These are phyloP conservation scores for Pterostichus niger DNA, from an alignment of 2,888 invertebrate genomes.

Conservation along the genomic window DNA sequence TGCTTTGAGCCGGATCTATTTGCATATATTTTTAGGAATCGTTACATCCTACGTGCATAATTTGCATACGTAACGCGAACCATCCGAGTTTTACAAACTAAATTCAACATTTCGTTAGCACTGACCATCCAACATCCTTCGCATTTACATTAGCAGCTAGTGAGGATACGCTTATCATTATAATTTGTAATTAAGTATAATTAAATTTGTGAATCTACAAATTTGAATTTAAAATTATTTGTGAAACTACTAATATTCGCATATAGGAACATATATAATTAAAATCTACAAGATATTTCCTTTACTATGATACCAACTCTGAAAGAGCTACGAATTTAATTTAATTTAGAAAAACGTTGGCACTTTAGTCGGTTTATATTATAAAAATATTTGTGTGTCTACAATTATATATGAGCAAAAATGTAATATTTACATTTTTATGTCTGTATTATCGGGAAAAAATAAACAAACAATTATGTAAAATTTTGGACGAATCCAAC, in stretches of 20 bases:
- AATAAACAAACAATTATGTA: too few species aligned
- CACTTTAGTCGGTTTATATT: too few species aligned
- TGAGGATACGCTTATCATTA: background rate
- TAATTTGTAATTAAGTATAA: constrained; percentile 2
- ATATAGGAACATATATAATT: too few species aligned
- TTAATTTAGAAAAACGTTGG: too few species aligned
- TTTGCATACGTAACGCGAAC: constrained; percentile 26
- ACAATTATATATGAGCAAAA: too few species aligned
- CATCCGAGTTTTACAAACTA: constrained; percentile 19
- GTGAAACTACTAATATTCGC: too few species aligned
- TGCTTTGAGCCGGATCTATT: constrained; percentile 25
- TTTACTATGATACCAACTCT: too few species aligned
- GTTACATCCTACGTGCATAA: constrained; percentile 26
- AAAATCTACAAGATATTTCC: background rate
- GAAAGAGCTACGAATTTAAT: too few species aligned
- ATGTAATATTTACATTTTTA: too few species aligned
- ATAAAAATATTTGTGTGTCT: too few species aligned
- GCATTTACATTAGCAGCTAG: background rate
- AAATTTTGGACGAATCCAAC: too few species aligned
- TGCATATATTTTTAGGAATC: constrained; percentile 32
- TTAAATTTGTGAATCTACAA: background rate
- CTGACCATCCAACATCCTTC: background rate
- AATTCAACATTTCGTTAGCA: background rate
- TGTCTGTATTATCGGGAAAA: too few species aligned
- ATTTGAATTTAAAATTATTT: background rate